Base-by-base conservation (phyloP, 2,888 invertebrate species). In the Sussaba pulchella region DNA sequence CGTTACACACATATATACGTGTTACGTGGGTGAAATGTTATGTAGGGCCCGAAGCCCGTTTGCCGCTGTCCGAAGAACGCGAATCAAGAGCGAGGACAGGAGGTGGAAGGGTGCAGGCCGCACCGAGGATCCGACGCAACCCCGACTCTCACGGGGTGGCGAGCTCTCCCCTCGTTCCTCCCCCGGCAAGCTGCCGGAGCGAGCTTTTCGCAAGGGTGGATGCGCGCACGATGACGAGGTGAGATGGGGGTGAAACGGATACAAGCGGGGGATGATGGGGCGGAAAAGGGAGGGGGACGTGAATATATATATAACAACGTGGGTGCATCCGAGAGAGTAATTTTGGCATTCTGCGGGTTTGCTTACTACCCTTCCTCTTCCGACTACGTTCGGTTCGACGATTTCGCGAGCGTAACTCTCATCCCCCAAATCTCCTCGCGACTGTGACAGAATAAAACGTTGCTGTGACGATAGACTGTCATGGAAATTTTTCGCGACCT, bases 291-390 rank as follows among this genome's bases (percentile, higher is more conserved):
- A 79, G 80, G 85, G 84, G 85, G 84, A 84, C 84, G 87, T 84
- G 85, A 87, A 87, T 86, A 73, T 63, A 86, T n/a, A n/a, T n/a
- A n/a, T n/a, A n/a, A n/a, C 83, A 87, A 87, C 86, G 87, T 87
- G 87, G 87, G 89, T 88, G 90, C 90, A 91, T 88, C 89, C 87
- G 86, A 88, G 89, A 89, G 91, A 89, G 90, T 91, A 91, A 91
- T 91, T 91, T 88, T 87, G 85, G 87, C 87, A 89, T 90, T 90
- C 90, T 91, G 90, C 91, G 91, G 91, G 91, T 91, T 91, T 91
- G 90, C 91, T 90, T 90, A 88, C 90, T 88, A 67, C 69, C 76
- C 14, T 12, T 19, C 59, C 73, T 36, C 14, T 63, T 57, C n/a
- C 41, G 21, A 31, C 36, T 31, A 57, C 41, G 36, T 57, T 21